Percentiles rank a stretch among this genome's conserved stretches.
These are phyloP conservation scores for Picus viridis DNA, from an alignment of 2,797 vertebrate species.

Conservation along the genomic window DNA sequence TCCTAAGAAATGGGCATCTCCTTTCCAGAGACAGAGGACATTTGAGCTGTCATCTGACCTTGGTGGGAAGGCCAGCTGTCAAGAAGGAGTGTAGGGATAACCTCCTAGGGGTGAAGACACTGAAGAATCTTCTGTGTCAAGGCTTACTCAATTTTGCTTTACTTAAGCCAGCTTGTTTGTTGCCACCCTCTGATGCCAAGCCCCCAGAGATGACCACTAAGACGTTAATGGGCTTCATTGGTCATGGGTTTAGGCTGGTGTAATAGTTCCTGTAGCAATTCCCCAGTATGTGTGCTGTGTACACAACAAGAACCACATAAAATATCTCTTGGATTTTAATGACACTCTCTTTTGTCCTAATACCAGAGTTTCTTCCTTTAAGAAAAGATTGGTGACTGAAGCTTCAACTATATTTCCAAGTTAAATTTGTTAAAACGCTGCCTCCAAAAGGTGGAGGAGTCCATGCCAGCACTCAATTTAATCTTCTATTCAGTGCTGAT, in stretches of 20 bases:
- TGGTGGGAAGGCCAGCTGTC: background rate
- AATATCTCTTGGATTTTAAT: background rate
- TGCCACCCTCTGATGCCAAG: background rate
- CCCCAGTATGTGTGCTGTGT: background rate
- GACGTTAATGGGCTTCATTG: background rate
- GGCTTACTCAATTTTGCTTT: background rate
- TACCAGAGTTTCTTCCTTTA: background rate
- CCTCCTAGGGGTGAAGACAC: background rate
- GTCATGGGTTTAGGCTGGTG: background rate
- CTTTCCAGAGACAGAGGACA: background rate
- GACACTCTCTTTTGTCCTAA: background rate
- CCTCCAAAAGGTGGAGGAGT: background rate
- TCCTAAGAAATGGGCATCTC: background rate
- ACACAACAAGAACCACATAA: background rate
- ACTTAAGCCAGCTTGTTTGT: background rate
- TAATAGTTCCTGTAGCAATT: background rate
- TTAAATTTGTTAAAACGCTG: background rate
- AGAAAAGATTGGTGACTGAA: background rate
- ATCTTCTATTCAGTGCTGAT: conserved; percentile 52
- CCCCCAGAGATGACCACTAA: background rate
- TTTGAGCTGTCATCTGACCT: background rate
- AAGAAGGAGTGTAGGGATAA: background rate
- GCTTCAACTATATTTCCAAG: background rate
- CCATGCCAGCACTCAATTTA: background rate
- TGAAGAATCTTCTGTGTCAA: background rate